Percentiles rank a stretch among this genome's conserved stretches.
phyloP scores from a whole-genome alignment of 2,888 invertebrate species.

The Stenchaetothrips biformis region DNA sequence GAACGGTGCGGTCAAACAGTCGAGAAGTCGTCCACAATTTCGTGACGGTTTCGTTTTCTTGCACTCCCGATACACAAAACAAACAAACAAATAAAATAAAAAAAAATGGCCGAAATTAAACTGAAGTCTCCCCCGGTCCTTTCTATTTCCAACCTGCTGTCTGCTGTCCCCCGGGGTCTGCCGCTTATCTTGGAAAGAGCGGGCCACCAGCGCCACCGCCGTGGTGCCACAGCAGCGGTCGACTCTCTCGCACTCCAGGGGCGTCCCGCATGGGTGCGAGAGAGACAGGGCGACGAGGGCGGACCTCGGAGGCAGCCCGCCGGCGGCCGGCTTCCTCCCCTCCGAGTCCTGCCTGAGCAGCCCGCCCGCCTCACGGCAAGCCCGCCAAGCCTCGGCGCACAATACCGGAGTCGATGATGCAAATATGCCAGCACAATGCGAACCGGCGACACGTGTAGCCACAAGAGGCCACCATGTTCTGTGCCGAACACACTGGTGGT shows the following conservation, averaged over 20 bases:
- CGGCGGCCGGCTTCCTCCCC: neutral
- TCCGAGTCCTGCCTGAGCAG: neutral
- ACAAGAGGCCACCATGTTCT: constrained; percentile 8
- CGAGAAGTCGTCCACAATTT: too few species aligned
- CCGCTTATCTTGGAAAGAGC: neutral
- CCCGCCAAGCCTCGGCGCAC: neutral
- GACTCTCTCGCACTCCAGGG: neutral
- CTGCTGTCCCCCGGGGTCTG: neutral
- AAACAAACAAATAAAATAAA: too few species aligned
- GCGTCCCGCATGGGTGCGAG: too few species aligned
- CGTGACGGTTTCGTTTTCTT: too few species aligned
- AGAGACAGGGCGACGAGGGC: too few species aligned
- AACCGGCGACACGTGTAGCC: neutral
- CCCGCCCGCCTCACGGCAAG: neutral
- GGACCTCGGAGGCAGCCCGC: too few species aligned
- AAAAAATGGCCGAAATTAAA: too few species aligned
- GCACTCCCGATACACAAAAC: too few species aligned
- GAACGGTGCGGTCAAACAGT: too few species aligned
- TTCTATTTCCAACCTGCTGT: too few species aligned
- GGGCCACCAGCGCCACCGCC: neutral
- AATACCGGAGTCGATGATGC: constrained; percentile 20
- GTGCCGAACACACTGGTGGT: too few species aligned
- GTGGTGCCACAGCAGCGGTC: neutral
- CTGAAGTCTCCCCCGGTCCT: too few species aligned
- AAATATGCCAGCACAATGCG: constrained; percentile 1